Conservation (phyloP, 2,113 vertebrate species). For the Potamarius usumacintae region DNA sequence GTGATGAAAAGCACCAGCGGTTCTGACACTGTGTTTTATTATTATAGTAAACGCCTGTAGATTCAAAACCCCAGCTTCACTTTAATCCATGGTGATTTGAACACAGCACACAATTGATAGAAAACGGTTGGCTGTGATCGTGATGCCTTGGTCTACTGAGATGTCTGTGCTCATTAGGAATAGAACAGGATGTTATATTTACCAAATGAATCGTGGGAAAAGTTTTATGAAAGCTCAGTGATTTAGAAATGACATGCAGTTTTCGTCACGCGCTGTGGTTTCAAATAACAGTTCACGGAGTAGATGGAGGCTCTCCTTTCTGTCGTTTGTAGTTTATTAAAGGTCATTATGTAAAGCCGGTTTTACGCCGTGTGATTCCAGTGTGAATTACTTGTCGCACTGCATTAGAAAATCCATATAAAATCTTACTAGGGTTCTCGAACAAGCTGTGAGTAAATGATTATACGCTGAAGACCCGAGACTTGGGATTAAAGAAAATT, state of each 20-base stretch:
- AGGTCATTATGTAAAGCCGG: background rate
- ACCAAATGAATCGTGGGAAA: background rate
- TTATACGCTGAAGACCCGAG: background rate
- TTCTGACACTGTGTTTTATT: conserved; percentile 10
- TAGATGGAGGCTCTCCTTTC: background rate
- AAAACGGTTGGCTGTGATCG: background rate
- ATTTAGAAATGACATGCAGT: background rate
- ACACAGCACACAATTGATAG: no score
- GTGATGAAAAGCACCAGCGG: conserved; percentile 32
- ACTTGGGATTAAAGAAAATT: background rate
- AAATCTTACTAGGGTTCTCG: background rate
- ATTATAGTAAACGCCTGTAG: conserved; percentile 33
- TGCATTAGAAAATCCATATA: background rate
- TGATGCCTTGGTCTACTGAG: background rate
- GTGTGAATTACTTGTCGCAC: background rate
- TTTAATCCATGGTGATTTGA: conserved; percentile 36
- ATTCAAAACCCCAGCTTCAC: conserved; percentile 31
- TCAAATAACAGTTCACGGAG: background rate
- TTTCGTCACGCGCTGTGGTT: background rate
- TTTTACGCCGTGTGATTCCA: background rate
- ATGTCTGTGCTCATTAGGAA: background rate
- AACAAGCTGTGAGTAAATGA: background rate
- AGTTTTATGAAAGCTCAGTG: background rate
- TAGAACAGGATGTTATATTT: background rate
- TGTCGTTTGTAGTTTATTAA: background rate